phyloP scores from a whole-genome alignment of 2,113 vertebrate species.

The Rhadina sibilatrix region DNA sequence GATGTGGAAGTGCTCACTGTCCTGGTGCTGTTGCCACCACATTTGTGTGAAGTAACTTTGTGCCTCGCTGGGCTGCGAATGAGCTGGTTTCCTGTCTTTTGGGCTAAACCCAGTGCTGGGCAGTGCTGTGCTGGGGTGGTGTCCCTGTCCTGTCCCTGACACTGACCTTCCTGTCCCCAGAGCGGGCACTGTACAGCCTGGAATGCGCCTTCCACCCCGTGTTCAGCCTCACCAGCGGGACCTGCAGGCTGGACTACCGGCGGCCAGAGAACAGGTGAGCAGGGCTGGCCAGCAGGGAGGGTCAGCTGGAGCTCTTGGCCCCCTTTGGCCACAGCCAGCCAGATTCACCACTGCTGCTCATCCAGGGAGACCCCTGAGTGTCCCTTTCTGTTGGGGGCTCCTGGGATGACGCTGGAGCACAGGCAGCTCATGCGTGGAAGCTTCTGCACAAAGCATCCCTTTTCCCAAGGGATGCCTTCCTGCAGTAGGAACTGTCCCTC shows the following conservation, averaged over 20 bases:
- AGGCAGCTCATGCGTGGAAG: not conserved
- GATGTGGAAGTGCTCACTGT: not conserved
- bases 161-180: conserved; percentile 63
- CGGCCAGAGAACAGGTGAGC: conserved; percentile 87
- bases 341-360: not conserved
- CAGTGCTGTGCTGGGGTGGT: not conserved
- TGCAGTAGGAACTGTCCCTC: not conserved
- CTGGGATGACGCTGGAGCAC: not conserved
- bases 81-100: not conserved
- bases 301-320: not conserved
- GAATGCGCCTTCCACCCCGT: conserved; percentile 93
- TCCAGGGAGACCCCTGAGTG: not conserved
- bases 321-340: not conserved
- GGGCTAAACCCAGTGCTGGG: not conserved
- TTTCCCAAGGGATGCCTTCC: not conserved
- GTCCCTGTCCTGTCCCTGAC: not conserved
- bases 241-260: conserved; percentile 89
- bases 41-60: not conserved
- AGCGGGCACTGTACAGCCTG: conserved; percentile 91
- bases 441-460: not conserved
- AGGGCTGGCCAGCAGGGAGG: not conserved
- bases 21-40: not conserved
- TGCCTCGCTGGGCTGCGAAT: not conserved
- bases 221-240: conserved; percentile 92
- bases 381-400: not conserved